Evolutionary conservation across 1,140 invertebrate genomes (phyloP), one percentile per base, ranked within the genome.

Genomic region (Hyphantria cunea): DNA sequence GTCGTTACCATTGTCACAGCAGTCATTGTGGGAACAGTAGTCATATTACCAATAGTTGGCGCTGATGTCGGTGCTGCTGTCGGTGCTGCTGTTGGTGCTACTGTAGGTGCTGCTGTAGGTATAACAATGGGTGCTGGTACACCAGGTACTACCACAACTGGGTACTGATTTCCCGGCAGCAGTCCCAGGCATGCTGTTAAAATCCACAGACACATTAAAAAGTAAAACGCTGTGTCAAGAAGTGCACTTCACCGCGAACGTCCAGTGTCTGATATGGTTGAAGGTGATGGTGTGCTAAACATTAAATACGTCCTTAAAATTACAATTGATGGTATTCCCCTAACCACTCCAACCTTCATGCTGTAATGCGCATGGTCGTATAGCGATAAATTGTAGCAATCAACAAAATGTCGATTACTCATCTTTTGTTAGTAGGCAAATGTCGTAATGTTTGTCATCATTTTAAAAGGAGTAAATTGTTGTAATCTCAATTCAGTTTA

Each of bases 161-260:
- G 74, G 34, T 75, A 52, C 2, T 79, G 74, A 49, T 76, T 83
- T 15, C 82, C 48, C 17, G 80, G 82, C 59, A 86, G 60, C 41
- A 90, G 66, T 54, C 91, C 86, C 54, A 91, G 76, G 64, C 89
- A 91, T 14, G 89, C 88, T 15, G 89, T 91, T 37, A 92, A 66
- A 47, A 92, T 66, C 91, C 91, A 92, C 60, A 91, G 65, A 82
- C 91, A 92, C 91, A 92, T 91, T 25, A 51, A 37, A 55, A 44
- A 47, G n/a, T 15, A 41, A 12, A 49, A 49, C 55, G 17, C 33
- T 13, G 17, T 25, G 5, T 25, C 1, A 25, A 3, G 17, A 5
- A 25, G 17, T 25, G 5, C 5, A 25, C 44, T 59, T 44, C 53
- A 70, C 62, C 61, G 58, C 48, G 59, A 50, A 47, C 66, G 64